These are phyloP conservation scores for Aphidius colemani DNA, from an alignment of 2,888 invertebrate genomes.

Conservation along the genomic window DNA sequence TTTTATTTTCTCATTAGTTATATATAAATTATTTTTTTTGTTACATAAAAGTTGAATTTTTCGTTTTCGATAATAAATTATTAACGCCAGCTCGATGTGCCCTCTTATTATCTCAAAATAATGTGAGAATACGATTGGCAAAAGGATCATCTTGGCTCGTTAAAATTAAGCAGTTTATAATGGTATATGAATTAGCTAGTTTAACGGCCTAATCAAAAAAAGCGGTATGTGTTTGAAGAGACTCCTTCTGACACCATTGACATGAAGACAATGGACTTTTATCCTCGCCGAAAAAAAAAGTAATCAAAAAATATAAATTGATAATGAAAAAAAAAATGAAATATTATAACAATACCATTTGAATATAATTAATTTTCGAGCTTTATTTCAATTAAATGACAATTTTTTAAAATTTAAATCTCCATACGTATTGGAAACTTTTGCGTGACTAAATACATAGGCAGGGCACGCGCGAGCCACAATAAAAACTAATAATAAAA, in stretches of 20 bases:
- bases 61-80: not conserved
- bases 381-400: too few species aligned
- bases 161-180: constrained; percentile 44
- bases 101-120: constrained; percentile 16
- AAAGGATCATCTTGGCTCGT: constrained; percentile 42
- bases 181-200: constrained; percentile 42
- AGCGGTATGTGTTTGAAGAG: constrained; percentile 37
- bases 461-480: constrained; percentile 16
- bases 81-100: constrained; percentile 23
- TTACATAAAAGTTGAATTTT: not conserved
- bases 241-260: constrained; percentile 34
- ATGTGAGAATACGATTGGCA: constrained; percentile 27
- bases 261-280: constrained; percentile 41
- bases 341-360: too few species aligned
- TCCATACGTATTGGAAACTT: constrained; percentile 10
- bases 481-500: constrained; percentile 14
- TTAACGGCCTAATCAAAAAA: constrained; percentile 57
- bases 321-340: too few species aligned
- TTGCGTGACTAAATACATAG: not conserved
- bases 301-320: not conserved
- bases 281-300: constrained; percentile 39
- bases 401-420: not conserved
- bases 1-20: too few species aligned
- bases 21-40: too few species aligned
- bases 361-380: too few species aligned